Evolutionary conservation across 2,888 invertebrate species (phyloP).

Genomic region (Timema podura): DNA sequence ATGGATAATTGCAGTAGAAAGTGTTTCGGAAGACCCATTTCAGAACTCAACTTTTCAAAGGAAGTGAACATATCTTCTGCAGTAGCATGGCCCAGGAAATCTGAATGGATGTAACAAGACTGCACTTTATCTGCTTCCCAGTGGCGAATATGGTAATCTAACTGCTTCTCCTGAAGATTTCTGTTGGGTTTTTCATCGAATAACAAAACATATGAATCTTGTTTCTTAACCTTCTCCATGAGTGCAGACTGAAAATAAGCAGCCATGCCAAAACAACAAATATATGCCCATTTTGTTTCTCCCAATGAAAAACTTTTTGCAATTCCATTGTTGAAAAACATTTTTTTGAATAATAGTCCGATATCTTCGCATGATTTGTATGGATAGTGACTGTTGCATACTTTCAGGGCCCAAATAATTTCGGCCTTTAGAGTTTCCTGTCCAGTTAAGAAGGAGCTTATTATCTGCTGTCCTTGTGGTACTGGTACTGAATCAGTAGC

Average conservation of each 20-base stretch:
- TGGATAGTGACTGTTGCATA: background rate
- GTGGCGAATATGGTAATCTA: background rate
- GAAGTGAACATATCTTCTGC: no score
- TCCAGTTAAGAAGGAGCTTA: background rate
- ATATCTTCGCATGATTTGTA: slow-evolving; percentile 7
- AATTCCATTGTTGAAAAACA: background rate
- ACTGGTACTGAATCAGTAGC: background rate
- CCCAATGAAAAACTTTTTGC: background rate
- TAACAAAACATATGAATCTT: background rate
- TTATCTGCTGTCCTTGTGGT: background rate
- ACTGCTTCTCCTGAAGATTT: background rate
- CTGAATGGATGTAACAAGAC: background rate
- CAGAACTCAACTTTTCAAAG: background rate
- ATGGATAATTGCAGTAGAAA: background rate
- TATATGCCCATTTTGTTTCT: background rate
- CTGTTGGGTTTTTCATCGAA: background rate
- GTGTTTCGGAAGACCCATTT: background rate
- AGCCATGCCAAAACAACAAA: slow-evolving; percentile 2
- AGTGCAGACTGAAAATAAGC: background rate
- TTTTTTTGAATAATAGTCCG: background rate
- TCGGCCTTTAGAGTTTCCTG: background rate
- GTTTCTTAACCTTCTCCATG: background rate
- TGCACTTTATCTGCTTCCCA: background rate
- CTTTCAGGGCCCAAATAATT: slow-evolving; percentile 6
- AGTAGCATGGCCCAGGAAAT: background rate